These are phyloP conservation scores for Solea senegalensis DNA, from an alignment of 2,113 vertebrate species.

Conservation along the genomic window DNA sequence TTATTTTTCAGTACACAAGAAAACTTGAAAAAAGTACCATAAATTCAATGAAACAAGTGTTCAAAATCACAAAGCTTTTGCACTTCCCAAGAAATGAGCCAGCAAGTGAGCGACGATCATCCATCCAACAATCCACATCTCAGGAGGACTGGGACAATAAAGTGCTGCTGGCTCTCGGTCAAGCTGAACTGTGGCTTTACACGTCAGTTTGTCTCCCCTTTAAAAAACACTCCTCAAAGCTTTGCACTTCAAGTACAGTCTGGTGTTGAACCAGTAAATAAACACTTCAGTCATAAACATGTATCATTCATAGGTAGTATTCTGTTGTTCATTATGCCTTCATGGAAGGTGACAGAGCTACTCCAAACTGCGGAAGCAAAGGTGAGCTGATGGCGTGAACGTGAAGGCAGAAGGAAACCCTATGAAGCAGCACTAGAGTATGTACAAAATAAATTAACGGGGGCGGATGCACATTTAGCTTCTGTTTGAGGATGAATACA, in stretches of 20 bases:
- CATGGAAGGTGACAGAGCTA: constrained; percentile 80
- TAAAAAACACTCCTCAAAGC: constrained; percentile 18
- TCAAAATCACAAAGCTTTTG: constrained; percentile 62
- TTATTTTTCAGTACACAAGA: constrained; percentile 50
- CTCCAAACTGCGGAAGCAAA: constrained; percentile 66
- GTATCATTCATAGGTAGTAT: constrained; percentile 70
- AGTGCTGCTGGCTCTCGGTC: constrained; percentile 14
- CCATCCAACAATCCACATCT: neutral
- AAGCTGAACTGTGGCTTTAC: constrained; percentile 26
- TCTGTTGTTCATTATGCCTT: constrained; percentile 76
- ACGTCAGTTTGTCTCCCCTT: constrained; percentile 27
- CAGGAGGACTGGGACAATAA: neutral
- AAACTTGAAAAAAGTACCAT: constrained; percentile 52
- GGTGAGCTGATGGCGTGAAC: constrained; percentile 26
- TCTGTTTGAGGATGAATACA: constrained; percentile 32
- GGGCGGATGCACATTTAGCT: constrained; percentile 15
- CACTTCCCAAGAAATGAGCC: constrained; percentile 30
- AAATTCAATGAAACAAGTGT: constrained; percentile 57
- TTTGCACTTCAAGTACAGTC: constrained; percentile 72
- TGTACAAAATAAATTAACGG: constrained; percentile 60
- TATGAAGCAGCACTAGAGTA: constrained; percentile 6
- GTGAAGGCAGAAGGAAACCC: neutral
- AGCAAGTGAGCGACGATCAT: constrained; percentile 11
- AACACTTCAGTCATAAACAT: constrained; percentile 55
- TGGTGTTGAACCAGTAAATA: constrained; percentile 60